phyloP scores from a whole-genome alignment of 2,797 vertebrate genomes.

The Acrossocheilus wenchowensis region DNA sequence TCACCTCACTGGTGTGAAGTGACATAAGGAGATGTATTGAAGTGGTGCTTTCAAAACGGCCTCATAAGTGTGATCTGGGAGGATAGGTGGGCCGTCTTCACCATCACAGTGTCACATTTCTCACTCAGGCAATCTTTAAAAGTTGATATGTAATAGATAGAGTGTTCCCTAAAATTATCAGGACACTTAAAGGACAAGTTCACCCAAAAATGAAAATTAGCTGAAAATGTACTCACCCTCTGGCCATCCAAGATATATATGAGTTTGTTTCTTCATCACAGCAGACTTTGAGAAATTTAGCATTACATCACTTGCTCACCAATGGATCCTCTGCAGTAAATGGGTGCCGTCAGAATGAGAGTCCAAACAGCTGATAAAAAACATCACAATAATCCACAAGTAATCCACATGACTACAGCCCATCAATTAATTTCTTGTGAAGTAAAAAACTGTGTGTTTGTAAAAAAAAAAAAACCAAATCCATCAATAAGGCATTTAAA shows the following conservation, averaged over 20 bases:
- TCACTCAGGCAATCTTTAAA: not conserved
- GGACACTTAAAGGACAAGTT: not conserved
- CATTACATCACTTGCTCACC: too few species aligned
- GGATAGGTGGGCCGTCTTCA: not conserved
- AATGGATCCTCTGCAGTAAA: too few species aligned
- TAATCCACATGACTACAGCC: too few species aligned
- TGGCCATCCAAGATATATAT: not conserved
- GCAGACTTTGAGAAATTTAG: not conserved
- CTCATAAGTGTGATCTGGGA: not conserved
- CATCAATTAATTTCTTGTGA: too few species aligned
- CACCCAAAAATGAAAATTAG: too few species aligned
- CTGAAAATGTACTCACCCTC: not conserved
- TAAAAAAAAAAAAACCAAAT: too few species aligned
- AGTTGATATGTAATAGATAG: not conserved
- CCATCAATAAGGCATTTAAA: too few species aligned
- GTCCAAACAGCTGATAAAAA: too few species aligned
- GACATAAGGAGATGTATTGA: conserved; percentile 10
- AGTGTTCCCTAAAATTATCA: not conserved
- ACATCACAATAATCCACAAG: too few species aligned
- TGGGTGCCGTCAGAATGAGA: too few species aligned
- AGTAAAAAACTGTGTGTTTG: too few species aligned
- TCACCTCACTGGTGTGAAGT: not conserved
- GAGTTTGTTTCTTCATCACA: not conserved
- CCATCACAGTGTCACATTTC: not conserved
- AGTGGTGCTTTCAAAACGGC: not conserved